phyloP scores from a whole-genome alignment of 1,140 invertebrate genomes.

The Homarus americanus region DNA sequence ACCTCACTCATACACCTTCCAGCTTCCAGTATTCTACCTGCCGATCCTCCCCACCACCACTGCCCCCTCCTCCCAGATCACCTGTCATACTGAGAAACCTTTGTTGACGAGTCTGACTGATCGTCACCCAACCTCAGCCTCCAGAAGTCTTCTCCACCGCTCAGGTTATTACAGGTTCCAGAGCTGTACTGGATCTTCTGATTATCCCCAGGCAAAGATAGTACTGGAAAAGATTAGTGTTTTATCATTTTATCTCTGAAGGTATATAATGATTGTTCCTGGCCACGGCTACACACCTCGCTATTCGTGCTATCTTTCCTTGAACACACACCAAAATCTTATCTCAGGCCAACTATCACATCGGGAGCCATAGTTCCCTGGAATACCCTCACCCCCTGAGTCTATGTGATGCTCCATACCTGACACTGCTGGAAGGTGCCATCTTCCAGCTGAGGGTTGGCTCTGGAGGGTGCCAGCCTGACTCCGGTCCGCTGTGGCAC shows the following conservation, averaged over 20 bases:
- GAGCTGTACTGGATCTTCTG: constrained; percentile 20
- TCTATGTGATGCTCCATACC: background rate
- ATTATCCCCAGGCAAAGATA: constrained; percentile 55
- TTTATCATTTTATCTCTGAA: constrained; percentile 68
- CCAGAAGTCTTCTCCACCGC: background rate
- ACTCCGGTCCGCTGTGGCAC: background rate
- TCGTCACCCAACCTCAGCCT: background rate
- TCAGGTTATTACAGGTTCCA: constrained; percentile 38
- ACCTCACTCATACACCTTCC: too few species aligned
- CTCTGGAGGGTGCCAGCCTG: background rate
- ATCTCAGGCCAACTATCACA: constrained; percentile 63
- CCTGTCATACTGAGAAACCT: too few species aligned
- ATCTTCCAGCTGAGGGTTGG: background rate
- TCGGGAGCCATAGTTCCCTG: constrained; percentile 30
- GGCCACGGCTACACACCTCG: constrained; percentile 28
- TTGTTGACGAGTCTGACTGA: too few species aligned
- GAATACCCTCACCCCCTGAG: too few species aligned
- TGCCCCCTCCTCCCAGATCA: too few species aligned
- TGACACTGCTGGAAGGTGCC: constrained; percentile 2
- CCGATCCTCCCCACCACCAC: too few species aligned
- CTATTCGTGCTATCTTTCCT: constrained; percentile 56
- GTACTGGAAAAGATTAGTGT: constrained; percentile 66
- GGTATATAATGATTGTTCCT: constrained; percentile 64
- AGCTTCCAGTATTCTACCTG: background rate
- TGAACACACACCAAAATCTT: constrained; percentile 65